These are phyloP conservation scores for Ara ararauna DNA, from an alignment of 2,797 vertebrate species.

Conservation along the genomic window DNA sequence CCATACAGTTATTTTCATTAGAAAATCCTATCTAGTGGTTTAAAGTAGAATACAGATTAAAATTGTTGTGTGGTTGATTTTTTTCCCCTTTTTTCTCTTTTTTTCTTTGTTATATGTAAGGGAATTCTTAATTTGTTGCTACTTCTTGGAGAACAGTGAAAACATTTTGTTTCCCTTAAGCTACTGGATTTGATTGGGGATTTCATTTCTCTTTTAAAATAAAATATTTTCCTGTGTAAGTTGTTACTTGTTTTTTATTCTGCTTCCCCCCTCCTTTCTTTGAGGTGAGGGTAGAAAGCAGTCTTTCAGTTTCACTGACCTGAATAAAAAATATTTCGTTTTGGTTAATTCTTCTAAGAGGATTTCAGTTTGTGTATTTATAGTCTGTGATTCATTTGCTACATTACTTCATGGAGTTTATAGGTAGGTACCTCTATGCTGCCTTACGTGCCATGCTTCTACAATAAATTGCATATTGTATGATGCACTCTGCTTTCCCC, in stretches of 20 bases:
- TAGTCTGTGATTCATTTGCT: neutral
- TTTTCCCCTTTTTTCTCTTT: accelerated
- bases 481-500: neutral
- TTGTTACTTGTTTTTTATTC: neutral
- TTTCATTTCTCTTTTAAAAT: neutral
- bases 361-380: neutral
- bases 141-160: neutral
- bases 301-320: neutral
- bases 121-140: neutral
- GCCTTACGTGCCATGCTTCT: neutral
- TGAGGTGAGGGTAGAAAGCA: neutral
- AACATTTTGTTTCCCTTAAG: neutral
- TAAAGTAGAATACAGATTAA: neutral
- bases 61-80: accelerated
- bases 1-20: neutral
- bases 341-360: neutral
- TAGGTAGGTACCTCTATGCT: neutral
- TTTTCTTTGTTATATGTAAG: neutral
- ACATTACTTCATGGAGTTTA: neutral
- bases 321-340: neutral
- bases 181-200: neutral
- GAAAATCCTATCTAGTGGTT: neutral
- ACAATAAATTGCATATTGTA: neutral
- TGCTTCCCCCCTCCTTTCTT: neutral
- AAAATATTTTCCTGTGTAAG: neutral